phyloP scores from a whole-genome alignment of 2,888 invertebrate species.

The Agrochola circellaris region DNA sequence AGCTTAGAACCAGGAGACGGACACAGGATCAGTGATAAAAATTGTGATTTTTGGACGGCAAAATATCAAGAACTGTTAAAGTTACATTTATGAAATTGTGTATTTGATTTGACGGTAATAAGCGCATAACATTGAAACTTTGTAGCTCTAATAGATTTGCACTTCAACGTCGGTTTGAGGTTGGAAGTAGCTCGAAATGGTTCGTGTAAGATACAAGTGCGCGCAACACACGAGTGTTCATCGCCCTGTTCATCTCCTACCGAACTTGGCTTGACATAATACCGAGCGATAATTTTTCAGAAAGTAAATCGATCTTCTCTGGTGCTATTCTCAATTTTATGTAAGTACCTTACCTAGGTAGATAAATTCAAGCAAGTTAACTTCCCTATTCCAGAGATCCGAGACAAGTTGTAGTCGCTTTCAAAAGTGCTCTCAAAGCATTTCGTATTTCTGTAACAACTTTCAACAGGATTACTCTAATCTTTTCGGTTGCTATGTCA shows the following conservation, averaged over 20 bases:
- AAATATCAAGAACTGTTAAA: too few relatives aligned
- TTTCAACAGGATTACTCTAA: too few relatives aligned
- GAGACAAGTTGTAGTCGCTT: background rate
- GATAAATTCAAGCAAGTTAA: background rate
- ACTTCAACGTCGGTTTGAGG: background rate
- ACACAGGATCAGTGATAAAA: too few relatives aligned
- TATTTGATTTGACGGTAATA: too few relatives aligned
- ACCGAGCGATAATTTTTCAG: background rate
- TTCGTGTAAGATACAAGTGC: background rate
- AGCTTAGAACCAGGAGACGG: too few relatives aligned
- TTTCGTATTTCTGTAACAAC: conserved; percentile 3
- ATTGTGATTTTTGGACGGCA: too few relatives aligned
- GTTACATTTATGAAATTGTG: too few relatives aligned
- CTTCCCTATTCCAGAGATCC: background rate
- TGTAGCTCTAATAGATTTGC: background rate
- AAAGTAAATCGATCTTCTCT: background rate
- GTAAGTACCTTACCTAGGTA: background rate
- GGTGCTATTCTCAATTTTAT: background rate
- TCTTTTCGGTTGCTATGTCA: background rate
- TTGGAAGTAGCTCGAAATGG: background rate
- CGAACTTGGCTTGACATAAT: background rate
- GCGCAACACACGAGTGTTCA: background rate
- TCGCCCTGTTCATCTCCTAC: background rate
- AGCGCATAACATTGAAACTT: background rate
- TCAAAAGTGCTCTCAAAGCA: background rate